Evolutionary conservation across 2,113 vertebrate genomes (phyloP).

Genomic region (Tinamus guttatus): DNA sequence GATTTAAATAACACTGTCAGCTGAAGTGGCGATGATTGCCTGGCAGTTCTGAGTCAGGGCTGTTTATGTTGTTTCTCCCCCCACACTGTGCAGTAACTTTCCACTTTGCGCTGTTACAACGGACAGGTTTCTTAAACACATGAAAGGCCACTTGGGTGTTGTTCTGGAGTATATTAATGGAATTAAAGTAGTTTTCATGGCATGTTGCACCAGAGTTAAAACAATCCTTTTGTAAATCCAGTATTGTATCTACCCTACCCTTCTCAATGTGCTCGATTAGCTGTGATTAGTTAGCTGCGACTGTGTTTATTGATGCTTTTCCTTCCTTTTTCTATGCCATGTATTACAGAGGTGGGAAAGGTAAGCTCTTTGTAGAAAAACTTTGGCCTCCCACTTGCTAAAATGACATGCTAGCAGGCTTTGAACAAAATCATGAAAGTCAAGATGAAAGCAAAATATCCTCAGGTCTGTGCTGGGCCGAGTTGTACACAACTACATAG

Average conservation of each 20-base stretch:
- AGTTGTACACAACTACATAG: background rate
- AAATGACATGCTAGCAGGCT: background rate
- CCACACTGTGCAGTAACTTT: background rate
- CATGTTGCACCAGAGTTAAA: background rate
- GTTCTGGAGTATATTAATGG: background rate
- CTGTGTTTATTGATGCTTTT: constrained; percentile 10
- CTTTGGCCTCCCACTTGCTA: background rate
- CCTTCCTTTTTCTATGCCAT: background rate
- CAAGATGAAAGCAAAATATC: constrained; percentile 3
- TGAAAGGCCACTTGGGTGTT: constrained; percentile 18
- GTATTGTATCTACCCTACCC: background rate
- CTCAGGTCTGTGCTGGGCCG: background rate
- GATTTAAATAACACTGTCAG: background rate
- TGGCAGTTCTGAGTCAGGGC: background rate
- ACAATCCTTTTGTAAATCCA: background rate
- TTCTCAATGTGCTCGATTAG: constrained; percentile 6
- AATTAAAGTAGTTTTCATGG: background rate
- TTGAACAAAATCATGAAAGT: background rate
- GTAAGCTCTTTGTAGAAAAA: background rate
- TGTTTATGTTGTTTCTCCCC: background rate
- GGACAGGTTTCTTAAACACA: background rate
- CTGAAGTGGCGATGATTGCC: background rate
- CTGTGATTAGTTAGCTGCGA: background rate
- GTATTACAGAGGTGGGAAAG: background rate
- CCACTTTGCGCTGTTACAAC: background rate